Evolutionary conservation across 2,797 vertebrate species (phyloP).

Genomic region (Lutra lutra): DNA sequence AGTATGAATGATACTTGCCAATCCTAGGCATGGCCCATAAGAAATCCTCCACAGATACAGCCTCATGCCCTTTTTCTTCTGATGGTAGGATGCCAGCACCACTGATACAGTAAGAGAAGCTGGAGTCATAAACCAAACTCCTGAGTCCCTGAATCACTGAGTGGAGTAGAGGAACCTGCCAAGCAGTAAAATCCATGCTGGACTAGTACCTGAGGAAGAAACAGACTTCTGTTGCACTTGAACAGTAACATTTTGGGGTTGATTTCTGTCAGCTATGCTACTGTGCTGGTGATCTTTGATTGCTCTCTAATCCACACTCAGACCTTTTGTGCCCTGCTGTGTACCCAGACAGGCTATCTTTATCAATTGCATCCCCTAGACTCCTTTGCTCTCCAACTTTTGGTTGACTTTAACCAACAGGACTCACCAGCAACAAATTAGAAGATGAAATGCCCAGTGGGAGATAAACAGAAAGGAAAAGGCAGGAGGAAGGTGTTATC

Average conservation of each 20-base stretch:
- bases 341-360: background rate
- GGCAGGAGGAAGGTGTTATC: background rate
- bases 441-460: rapidly evolving
- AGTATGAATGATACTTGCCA: background rate
- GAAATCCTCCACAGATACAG: background rate
- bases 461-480: background rate
- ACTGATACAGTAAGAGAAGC: background rate
- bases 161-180: background rate
- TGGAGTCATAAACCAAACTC: rapidly evolving
- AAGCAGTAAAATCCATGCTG: background rate
- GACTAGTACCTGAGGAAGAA: background rate
- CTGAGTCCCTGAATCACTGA: background rate
- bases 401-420: background rate
- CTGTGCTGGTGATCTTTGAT: too few species aligned
- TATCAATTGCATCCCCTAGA: rapidly evolving
- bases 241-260: background rate
- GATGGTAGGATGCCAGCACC: background rate
- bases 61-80: background rate
- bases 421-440: background rate
- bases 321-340: background rate
- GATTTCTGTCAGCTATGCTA: background rate
- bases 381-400: background rate
- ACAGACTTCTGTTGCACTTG: background rate
- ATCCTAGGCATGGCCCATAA: background rate
- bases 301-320: rapidly evolving